phyloP scores from a whole-genome alignment of 2,888 invertebrate species.

The Rhyacophila evoluta region DNA sequence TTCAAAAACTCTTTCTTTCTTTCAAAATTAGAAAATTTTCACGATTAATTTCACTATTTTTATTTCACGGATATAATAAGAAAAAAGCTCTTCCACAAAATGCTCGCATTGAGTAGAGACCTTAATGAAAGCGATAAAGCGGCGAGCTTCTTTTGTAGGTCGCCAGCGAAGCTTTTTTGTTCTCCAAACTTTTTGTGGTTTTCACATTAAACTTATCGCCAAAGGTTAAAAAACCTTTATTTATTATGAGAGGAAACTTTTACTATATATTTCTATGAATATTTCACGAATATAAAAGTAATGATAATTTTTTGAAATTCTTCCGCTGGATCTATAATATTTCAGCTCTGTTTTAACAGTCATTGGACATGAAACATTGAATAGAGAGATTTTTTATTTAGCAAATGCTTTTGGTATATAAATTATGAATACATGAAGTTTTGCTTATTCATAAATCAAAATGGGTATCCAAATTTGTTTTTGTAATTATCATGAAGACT shows the following conservation, averaged over 20 bases:
- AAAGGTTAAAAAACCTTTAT: constrained; percentile 49
- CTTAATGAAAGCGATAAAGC: constrained; percentile 48
- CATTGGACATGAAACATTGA: background rate
- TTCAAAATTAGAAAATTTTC: background rate
- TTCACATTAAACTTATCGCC: constrained; percentile 50
- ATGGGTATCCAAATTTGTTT: no score
- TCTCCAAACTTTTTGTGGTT: constrained; percentile 44
- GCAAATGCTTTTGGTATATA: background rate
- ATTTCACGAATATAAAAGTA: constrained; percentile 39
- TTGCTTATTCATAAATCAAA: no score
- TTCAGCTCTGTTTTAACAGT: background rate
- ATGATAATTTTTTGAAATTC: constrained; percentile 32
- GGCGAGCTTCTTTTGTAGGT: constrained; percentile 38
- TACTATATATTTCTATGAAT: constrained; percentile 40
- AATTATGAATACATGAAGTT: no score
- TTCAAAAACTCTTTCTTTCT: constrained; percentile 5
- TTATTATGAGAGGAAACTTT: constrained; percentile 47
- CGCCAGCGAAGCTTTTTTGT: constrained; percentile 43
- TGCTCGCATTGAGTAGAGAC: constrained; percentile 37
- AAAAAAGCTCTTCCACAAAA: constrained; percentile 39
- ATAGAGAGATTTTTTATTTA: background rate
- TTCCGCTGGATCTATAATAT: background rate
- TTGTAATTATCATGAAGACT: no score
- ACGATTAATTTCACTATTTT: constrained; percentile 22
- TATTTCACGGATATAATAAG: constrained; percentile 26